These are phyloP conservation scores for Coptodon rendalli DNA, from an alignment of 2,113 vertebrate genomes.

Conservation along the genomic window DNA sequence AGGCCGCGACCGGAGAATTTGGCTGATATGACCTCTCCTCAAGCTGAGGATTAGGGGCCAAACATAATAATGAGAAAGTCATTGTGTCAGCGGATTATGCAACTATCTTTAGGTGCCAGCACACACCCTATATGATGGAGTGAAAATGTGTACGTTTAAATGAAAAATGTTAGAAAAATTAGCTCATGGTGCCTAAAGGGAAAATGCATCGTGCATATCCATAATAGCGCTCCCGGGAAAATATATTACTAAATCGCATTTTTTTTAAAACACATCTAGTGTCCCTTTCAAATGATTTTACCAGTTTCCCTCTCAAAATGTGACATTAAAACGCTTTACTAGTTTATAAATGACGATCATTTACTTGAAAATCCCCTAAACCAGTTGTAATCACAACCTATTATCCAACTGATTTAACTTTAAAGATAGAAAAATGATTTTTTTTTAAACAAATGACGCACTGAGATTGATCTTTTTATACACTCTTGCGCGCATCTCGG, in stretches of 20 bases:
- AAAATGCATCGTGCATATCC: not conserved
- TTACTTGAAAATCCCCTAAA: not conserved
- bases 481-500: not conserved
- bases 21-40: slow-evolving; percentile 60
- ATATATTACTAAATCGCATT: not conserved
- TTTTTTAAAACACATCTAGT: not conserved
- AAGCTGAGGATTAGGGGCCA: slow-evolving; percentile 44
- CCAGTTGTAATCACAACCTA: not conserved
- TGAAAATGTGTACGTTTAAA: not conserved
- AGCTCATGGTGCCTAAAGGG: not conserved
- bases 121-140: slow-evolving; percentile 3
- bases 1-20: slow-evolving; percentile 38
- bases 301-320: not conserved
- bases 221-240: not conserved
- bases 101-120: slow-evolving; percentile 53
- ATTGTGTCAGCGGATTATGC: slow-evolving; percentile 62
- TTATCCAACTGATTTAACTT: slow-evolving; percentile 11
- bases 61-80: slow-evolving; percentile 44
- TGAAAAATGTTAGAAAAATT: not conserved
- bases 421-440: not conserved
- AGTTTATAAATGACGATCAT: not conserved
- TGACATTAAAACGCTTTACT: not conserved
- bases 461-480: not conserved
- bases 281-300: not conserved
- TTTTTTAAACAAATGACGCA: not conserved